phyloP scores from a whole-genome alignment of 2,888 invertebrate genomes.

The Metopia argyrocephala region DNA sequence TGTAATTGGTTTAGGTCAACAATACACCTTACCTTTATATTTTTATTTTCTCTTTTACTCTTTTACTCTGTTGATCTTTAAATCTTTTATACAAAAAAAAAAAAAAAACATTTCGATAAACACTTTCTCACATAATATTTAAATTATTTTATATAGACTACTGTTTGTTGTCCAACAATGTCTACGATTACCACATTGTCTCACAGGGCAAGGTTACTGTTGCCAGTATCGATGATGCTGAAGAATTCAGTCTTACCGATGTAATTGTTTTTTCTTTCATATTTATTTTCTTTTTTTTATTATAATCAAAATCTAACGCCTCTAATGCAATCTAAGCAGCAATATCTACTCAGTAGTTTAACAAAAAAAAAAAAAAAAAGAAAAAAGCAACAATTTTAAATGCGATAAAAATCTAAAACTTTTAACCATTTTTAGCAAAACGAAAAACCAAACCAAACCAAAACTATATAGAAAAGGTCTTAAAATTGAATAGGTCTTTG shows the following conservation, averaged over 20 bases:
- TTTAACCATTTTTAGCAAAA: constrained; percentile 37
- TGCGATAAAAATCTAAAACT: constrained; percentile 15
- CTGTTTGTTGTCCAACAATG: constrained; percentile 88
- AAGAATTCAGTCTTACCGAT: constrained; percentile 91
- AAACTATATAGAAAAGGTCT: background rate
- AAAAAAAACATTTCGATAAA: background rate
- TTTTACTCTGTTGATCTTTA: too few relatives aligned
- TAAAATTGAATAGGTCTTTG: background rate
- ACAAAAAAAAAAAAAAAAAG: background rate
- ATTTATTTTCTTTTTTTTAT: constrained; percentile 22
- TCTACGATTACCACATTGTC: constrained; percentile 92
- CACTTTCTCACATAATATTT: constrained; percentile 43
- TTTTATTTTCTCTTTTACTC: too few relatives aligned
- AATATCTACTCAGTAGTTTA: constrained; percentile 39
- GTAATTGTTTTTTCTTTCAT: constrained; percentile 80
- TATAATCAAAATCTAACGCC: constrained; percentile 44
- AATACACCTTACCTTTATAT: background rate
- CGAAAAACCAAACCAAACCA: background rate
- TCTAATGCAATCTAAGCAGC: constrained; percentile 58
- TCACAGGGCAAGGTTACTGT: constrained; percentile 97
- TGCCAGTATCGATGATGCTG: constrained; percentile 94
- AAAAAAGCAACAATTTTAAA: background rate
- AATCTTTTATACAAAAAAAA: background rate
- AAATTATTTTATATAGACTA: constrained; percentile 67
- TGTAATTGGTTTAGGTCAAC: constrained; percentile 16